Conservation (phyloP, 1,140 invertebrate genomes). For the Leptopilina boulardi region DNA sequence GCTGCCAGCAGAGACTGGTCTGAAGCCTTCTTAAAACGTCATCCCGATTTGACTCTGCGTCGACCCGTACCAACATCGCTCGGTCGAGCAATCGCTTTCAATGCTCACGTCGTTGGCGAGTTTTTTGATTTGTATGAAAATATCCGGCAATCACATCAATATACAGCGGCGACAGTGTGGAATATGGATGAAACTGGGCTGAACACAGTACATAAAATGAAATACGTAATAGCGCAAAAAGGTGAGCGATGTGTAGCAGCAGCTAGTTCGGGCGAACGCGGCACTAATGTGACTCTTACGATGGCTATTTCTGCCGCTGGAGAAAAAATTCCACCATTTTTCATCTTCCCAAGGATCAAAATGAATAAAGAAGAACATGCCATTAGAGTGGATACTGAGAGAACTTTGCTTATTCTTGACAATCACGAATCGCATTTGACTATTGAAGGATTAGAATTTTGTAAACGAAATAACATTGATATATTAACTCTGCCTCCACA, state of each 20-base stretch:
- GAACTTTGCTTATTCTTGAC: slow-evolving; percentile 54
- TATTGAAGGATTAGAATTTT: slow-evolving; percentile 49
- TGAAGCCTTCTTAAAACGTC: neutral
- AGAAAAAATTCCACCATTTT: neutral
- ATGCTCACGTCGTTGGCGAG: neutral
- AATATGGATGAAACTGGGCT: neutral
- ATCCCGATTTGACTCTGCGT: neutral
- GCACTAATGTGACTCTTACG: neutral
- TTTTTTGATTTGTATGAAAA: neutral
- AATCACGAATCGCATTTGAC: slow-evolving; percentile 56
- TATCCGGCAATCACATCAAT: neutral
- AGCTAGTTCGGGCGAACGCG: neutral
- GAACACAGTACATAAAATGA: neutral
- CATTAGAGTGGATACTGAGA: neutral
- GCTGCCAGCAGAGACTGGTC: neutral
- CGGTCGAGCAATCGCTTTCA: neutral
- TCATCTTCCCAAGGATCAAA: neutral
- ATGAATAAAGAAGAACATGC: neutral
- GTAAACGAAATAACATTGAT: slow-evolving; percentile 51
- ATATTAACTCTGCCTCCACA: slow-evolving; percentile 50
- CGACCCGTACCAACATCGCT: neutral
- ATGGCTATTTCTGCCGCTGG: neutral
- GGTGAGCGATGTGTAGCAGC: neutral
- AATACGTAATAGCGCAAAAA: neutral
- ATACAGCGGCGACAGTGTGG: neutral